Evolutionary conservation across 2,797 vertebrate species (phyloP).

Genomic region (Chrosomus eos): DNA sequence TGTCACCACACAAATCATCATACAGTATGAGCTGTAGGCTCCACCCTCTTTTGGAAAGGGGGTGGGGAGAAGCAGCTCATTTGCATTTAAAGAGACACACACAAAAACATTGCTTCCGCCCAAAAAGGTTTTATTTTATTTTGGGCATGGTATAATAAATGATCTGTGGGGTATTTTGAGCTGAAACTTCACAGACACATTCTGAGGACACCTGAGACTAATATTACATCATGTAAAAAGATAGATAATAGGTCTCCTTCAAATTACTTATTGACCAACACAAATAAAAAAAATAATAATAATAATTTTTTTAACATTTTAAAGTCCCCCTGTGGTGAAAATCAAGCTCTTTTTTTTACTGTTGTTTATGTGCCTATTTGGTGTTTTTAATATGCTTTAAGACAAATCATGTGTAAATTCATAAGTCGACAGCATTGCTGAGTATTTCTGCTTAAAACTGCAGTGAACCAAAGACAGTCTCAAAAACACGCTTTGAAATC

Average conservation of each 20-base stretch:
- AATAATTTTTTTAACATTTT: background rate
- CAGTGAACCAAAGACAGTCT: no score
- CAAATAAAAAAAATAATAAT: background rate
- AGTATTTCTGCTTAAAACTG: no score
- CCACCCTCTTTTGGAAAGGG: background rate
- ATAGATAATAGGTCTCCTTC: background rate
- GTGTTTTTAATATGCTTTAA: no score
- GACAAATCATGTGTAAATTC: no score
- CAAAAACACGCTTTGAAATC: no score
- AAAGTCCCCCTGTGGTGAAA: background rate
- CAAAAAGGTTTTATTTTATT: background rate
- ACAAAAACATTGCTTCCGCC: background rate
- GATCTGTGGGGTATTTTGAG: background rate
- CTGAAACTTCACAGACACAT: background rate
- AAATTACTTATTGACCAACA: background rate
- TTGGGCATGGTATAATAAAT: background rate
- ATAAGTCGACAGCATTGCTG: no score
- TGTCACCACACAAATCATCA: background rate
- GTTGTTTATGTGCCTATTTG: no score
- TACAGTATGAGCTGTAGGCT: no score
- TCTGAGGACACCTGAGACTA: background rate
- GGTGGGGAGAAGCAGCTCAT: background rate
- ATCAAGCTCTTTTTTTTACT: no score
- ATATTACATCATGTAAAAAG: background rate
- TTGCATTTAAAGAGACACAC: no score